Conservation (phyloP, 1,140 invertebrate species). For the Bombus breviceps region DNA sequence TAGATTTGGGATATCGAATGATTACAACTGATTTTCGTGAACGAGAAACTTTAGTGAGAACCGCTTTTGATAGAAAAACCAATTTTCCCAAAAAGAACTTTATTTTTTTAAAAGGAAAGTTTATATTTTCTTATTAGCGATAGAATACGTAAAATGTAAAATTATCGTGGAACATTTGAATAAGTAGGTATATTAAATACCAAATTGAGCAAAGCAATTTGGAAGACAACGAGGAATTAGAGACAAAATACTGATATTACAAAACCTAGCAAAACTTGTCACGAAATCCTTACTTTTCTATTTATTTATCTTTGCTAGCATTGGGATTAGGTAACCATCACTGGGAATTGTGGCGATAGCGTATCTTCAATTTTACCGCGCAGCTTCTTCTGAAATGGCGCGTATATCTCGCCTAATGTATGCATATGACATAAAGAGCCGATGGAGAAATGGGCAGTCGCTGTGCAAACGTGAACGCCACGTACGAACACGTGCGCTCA, state of each 20-base stretch:
- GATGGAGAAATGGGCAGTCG: conserved; percentile 58
- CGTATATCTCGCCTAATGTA: conserved; percentile 58
- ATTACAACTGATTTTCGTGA: not conserved
- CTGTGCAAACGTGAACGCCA: conserved; percentile 34
- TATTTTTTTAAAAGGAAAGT: not conserved
- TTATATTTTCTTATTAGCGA: too few relatives aligned
- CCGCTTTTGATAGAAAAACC: not conserved
- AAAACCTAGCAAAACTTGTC: not conserved
- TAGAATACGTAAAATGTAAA: not conserved
- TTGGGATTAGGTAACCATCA: not conserved
- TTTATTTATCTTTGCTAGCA: not conserved
- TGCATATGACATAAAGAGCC: conserved; percentile 72
- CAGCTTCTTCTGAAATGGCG: not conserved
- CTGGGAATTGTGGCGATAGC: not conserved
- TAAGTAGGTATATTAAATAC: too few relatives aligned
- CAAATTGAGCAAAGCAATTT: not conserved
- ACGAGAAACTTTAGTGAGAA: not conserved
- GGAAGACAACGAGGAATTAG: not conserved
- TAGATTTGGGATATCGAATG: not conserved
- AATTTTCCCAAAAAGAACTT: not conserved
- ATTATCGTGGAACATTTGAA: not conserved
- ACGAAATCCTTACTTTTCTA: not conserved
- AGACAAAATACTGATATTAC: not conserved
- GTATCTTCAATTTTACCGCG: not conserved
- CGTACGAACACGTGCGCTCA: conserved; percentile 36